A percentile compares a stretch with the other conserved stretches of the same genome.
Evolutionary conservation across 2,797 vertebrate genomes (phyloP).

Genomic region (Gallinago stenura): DNA sequence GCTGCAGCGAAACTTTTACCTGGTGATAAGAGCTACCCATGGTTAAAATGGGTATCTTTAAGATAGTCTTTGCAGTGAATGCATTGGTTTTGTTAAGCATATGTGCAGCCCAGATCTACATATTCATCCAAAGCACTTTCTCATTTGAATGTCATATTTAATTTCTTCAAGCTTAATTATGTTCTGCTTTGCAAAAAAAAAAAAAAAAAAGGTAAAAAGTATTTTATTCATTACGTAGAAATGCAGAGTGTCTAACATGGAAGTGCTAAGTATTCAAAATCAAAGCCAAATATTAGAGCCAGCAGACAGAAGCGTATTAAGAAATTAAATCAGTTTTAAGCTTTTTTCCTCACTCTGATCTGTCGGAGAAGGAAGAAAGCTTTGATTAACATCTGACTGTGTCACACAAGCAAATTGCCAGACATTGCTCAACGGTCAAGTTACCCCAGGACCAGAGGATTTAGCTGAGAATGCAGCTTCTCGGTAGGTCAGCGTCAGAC

Average conservation of each 20-base stretch:
- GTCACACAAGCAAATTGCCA: conserved; percentile 36
- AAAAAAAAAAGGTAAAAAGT: background rate
- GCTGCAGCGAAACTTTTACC: background rate
- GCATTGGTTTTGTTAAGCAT: background rate
- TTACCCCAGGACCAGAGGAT: background rate
- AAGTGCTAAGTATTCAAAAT: conserved; percentile 53
- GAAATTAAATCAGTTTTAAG: conserved; percentile 67
- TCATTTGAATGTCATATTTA: conserved; percentile 62
- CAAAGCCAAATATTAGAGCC: conserved; percentile 62
- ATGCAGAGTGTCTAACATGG: background rate
- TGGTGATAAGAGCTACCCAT: background rate
- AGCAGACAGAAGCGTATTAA: conserved; percentile 57
- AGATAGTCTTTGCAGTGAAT: background rate
- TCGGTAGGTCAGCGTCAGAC: background rate
- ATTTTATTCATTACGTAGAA: conserved; percentile 64
- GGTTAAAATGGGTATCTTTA: background rate
- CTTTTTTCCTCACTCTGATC: conserved; percentile 48
- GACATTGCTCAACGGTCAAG: background rate
- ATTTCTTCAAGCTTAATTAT: conserved; percentile 64
- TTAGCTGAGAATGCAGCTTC: conserved; percentile 29
- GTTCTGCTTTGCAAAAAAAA: background rate
- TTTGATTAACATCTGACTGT: conserved; percentile 52
- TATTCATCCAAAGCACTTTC: conserved; percentile 43
- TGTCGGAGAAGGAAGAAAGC: conserved; percentile 39
- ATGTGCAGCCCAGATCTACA: conserved; percentile 4